Evolutionary conservation across 2,797 vertebrate species (phyloP).

Genomic region (Anisognathus igniventris): DNA sequence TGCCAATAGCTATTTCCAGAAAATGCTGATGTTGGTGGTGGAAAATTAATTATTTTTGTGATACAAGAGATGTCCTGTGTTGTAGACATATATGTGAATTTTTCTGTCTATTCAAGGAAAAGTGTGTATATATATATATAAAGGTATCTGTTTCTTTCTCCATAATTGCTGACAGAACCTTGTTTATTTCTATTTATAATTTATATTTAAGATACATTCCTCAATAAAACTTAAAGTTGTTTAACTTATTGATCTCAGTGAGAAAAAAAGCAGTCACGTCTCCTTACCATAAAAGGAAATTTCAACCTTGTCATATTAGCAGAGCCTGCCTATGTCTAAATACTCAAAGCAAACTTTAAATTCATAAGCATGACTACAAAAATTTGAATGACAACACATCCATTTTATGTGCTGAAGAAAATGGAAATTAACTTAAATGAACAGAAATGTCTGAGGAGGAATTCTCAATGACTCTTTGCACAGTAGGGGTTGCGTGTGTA

Average conservation of each 20-base stretch:
- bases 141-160: background rate
- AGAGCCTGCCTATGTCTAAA: background rate
- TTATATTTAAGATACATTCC: background rate
- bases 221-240: background rate
- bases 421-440: constrained; percentile 44
- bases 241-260: background rate
- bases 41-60: background rate
- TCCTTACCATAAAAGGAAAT: background rate
- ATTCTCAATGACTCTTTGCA: background rate
- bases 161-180: background rate
- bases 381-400: background rate
- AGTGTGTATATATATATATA: background rate
- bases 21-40: background rate
- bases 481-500: background rate
- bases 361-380: background rate
- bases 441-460: constrained; percentile 4
- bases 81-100: background rate
- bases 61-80: background rate
- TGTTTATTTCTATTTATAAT: background rate
- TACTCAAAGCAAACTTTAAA: background rate
- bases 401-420: constrained; percentile 18
- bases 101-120: background rate
- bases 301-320: background rate
- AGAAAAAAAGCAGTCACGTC: background rate
- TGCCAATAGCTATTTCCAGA: background rate